Percentiles rank a stretch among this genome's conserved stretches.
These are phyloP conservation scores for Scaptomyza tumidula DNA, from an alignment of 2,888 invertebrate genomes.

Conservation along the genomic window DNA sequence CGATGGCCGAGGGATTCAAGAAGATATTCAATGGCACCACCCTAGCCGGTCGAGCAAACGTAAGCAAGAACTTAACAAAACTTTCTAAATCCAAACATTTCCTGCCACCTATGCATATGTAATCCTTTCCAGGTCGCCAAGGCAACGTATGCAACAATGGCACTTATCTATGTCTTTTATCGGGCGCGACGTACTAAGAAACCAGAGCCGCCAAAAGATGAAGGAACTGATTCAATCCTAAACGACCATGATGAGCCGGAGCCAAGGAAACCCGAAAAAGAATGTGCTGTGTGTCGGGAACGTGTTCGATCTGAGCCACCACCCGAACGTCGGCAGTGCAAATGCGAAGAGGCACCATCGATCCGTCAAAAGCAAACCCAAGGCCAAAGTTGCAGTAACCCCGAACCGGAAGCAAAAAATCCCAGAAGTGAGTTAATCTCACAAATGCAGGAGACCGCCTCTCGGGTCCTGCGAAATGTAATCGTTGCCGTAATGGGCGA, in stretches of 20 bases:
- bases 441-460: conserved; percentile 58
- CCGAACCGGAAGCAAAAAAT: conserved; percentile 30
- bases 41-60: conserved; percentile 51
- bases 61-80: conserved; percentile 19
- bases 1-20: conserved; percentile 60
- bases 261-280: conserved; percentile 29
- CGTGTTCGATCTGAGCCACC: conserved; percentile 34
- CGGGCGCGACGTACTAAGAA: conserved; percentile 45
- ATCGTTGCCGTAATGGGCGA: conserved; percentile 46
- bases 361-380: neutral
- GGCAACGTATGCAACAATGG: conserved; percentile 73
- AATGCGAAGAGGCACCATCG: conserved; percentile 51
- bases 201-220: conserved; percentile 2
- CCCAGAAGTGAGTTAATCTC: conserved; percentile 49
- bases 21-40: conserved; percentile 57
- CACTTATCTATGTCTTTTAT: conserved; percentile 68
- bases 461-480: conserved; percentile 47
- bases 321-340: conserved; percentile 41
- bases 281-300: conserved; percentile 59
- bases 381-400: neutral
- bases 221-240: neutral
- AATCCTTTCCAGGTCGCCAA: conserved; percentile 63
- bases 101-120: neutral
- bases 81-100: neutral
- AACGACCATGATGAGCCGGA: neutral